Evolutionary conservation across 2,888 invertebrate species (phyloP).

Genomic region (Pseudoips prasinana): DNA sequence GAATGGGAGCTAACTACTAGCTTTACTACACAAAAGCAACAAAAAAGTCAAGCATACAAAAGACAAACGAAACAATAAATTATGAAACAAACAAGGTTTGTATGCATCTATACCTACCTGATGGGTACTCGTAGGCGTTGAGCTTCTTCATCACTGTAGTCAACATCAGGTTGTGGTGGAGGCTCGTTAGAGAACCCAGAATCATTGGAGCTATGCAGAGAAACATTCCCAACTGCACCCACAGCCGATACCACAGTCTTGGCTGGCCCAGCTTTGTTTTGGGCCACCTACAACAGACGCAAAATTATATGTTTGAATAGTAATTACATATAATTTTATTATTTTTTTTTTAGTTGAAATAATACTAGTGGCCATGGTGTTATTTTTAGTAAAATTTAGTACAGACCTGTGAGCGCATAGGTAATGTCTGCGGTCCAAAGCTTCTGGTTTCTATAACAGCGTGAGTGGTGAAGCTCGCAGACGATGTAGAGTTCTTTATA

Average conservation of each 20-base stretch:
- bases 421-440: slow-evolving; percentile 75
- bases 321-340: no score
- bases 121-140: slow-evolving; percentile 83
- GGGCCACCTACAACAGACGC: slow-evolving; percentile 58
- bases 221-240: slow-evolving; percentile 85
- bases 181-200: slow-evolving; percentile 96
- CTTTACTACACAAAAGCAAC: slow-evolving; percentile 45
- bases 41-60: slow-evolving; percentile 39
- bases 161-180: slow-evolving; percentile 93
- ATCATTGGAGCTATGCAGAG: slow-evolving; percentile 95
- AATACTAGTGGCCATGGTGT: no score
- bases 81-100: no score
- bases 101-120: slow-evolving; percentile 70
- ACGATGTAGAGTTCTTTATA: slow-evolving; percentile 81
- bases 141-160: slow-evolving; percentile 94
- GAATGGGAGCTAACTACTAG: slow-evolving; percentile 49
- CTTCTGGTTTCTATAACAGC: slow-evolving; percentile 74
- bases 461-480: slow-evolving; percentile 81
- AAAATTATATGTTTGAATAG: no score
- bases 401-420: slow-evolving; percentile 76
- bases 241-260: slow-evolving; percentile 73
- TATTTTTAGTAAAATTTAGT: no score
- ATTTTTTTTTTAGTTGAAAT: no score
- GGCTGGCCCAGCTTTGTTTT: slow-evolving; percentile 71
- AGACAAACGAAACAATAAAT: slow-evolving; percentile 3